A percentile compares a stretch with the other conserved stretches of the same genome.
Conservation (phyloP, 2,888 invertebrate genomes). For the Aleiodes leptofemur region DNA sequence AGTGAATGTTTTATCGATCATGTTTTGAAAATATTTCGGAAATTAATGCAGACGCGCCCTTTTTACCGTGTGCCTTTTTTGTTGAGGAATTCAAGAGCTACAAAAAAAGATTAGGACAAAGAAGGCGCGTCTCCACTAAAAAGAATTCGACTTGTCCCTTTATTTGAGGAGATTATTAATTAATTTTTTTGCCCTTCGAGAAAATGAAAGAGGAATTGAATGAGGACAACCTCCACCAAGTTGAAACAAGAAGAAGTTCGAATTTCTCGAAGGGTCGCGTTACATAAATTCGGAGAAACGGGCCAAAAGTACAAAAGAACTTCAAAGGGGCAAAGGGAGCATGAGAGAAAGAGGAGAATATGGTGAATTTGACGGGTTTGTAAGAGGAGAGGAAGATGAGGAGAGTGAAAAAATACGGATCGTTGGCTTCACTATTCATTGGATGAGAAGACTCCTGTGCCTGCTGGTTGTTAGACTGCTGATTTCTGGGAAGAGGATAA, state of each 20-base stretch:
- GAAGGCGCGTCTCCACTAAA: too few relatives aligned
- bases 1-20: too few relatives aligned
- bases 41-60: too few relatives aligned
- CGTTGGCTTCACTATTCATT: constrained; percentile 53
- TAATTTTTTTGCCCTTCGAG: not conserved
- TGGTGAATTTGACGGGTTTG: constrained; percentile 48
- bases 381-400: constrained; percentile 37
- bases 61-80: too few relatives aligned
- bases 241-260: constrained; percentile 40
- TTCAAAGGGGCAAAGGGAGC: constrained; percentile 13
- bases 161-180: constrained; percentile 17
- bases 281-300: constrained; percentile 60
- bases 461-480: constrained; percentile 52
- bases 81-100: too few relatives aligned
- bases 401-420: constrained; percentile 52
- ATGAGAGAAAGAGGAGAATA: not conserved
- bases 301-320: constrained; percentile 40
- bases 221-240: constrained; percentile 6
- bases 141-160: not conserved
- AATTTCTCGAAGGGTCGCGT: constrained; percentile 49
- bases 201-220: constrained; percentile 35
- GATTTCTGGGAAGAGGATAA: constrained; percentile 68
- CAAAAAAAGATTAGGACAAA: too few relatives aligned
- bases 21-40: too few relatives aligned
- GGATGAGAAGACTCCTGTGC: constrained; percentile 46